Evolutionary conservation across 2,113 vertebrate genomes (phyloP), one percentile per base, ranked within the genome.

Genomic region (Podarcis cretensis): DNA sequence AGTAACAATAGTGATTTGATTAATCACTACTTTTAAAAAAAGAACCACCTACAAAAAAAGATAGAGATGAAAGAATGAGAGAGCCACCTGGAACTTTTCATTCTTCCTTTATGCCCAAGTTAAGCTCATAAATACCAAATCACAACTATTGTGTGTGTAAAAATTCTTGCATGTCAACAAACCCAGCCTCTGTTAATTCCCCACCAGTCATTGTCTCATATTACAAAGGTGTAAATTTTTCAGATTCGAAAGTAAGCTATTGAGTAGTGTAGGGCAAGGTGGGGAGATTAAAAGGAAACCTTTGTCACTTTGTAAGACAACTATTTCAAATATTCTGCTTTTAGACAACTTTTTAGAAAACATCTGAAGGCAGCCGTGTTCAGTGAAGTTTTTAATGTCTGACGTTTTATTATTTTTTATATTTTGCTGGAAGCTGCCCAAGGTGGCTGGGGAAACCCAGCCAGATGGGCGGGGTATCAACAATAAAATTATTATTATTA

Each of bases 1-100:
- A 94, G 89, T 90, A 94, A 74, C 93, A 95, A 89, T 92, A 85
- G 91, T 92, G 91, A 90, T 92, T 93, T 94, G 83, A 91, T 91
- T 93, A 89, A 95, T 94, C 79, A 80, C 86, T 84, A 89, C 48
- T 88, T 40, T 88, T 87, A 92, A 90, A 93, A 95, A 95, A 88
- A 90, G 76, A 84, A 89, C 87, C 71, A 81, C 37, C 76, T 27
- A 48, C 30, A 81, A 90, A 88, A 85, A 90, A 89, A 87, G 86
- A 63, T 30, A 71, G 89, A 92, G 93, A 95, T 94, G 93, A 93
- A 90, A 94, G 87, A 92, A 93, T 90, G 83, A 93, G 85, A 87
- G 86, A 65, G 48, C 85, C 92, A 91, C 85, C 89, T 95, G 95
- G 89, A 95, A 95, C 85, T 27, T 85, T 87, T 92, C 71, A 93